Conservation (phyloP, 2,888 invertebrate species). For the Exephanes ischioxanthus region DNA sequence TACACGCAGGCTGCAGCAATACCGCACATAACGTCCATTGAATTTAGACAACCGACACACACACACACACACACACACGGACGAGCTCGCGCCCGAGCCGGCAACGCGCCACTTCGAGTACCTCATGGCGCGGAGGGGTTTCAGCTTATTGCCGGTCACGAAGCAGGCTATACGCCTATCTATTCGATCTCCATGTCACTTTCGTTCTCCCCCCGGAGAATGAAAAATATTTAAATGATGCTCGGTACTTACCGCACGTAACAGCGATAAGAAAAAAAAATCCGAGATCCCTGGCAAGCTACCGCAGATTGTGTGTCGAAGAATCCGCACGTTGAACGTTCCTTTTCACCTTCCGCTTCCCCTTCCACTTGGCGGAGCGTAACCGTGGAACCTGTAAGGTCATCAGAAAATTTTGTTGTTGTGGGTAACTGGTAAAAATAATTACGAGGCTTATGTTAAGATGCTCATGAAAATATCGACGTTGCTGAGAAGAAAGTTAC, state of each 20-base stretch:
- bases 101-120: constrained; percentile 53
- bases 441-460: neutral
- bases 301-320: neutral
- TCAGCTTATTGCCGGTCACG: constrained; percentile 83
- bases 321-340: neutral
- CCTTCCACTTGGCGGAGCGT: neutral
- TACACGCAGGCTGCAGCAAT: constrained; percentile 44
- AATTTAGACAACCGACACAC: constrained; percentile 23
- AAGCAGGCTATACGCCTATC: constrained; percentile 80
- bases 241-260: constrained; percentile 39
- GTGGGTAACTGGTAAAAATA: neutral
- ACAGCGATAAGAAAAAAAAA: constrained; percentile 26
- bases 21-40: constrained; percentile 36
- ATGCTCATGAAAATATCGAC: too few species aligned
- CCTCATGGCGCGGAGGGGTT: constrained; percentile 48
- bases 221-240: constrained; percentile 81
- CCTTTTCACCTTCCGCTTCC: neutral
- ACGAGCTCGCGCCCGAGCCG: constrained; percentile 50
- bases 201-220: constrained; percentile 69
- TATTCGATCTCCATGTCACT: constrained; percentile 76
- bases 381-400: neutral
- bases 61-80: constrained; percentile 22
- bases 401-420: neutral
- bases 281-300: constrained; percentile 2
- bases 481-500: too few species aligned